A percentile compares a stretch with the other conserved stretches of the same genome.
Evolutionary conservation across 2,797 vertebrate species (phyloP).

Genomic region (Lacerta viridis): DNA sequence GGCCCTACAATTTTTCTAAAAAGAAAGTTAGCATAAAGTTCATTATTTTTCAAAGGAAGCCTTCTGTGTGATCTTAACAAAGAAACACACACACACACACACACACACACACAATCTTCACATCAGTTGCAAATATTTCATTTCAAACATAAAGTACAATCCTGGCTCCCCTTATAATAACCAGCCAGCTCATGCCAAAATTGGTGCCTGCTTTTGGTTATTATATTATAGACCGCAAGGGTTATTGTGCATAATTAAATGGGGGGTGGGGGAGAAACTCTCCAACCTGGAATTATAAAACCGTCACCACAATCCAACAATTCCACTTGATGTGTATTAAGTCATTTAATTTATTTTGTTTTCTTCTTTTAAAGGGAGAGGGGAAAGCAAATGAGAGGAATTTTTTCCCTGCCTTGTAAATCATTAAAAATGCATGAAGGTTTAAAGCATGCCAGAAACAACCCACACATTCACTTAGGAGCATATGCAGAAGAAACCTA

Average conservation of each 20-base stretch:
- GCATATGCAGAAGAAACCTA: conserved; percentile 75
- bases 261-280: conserved; percentile 79
- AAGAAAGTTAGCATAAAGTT: conserved; percentile 63
- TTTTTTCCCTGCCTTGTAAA: conserved; percentile 91
- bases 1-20: conserved; percentile 64
- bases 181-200: conserved; percentile 89
- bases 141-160: conserved; percentile 90
- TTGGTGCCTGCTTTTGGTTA: conserved; percentile 87
- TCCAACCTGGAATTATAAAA: conserved; percentile 94
- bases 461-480: conserved; percentile 84
- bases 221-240: conserved; percentile 93
- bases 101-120: conserved; percentile 51
- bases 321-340: conserved; percentile 93
- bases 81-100: conserved; percentile 56
- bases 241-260: conserved; percentile 94
- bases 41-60: conserved; percentile 60
- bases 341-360: conserved; percentile 81
- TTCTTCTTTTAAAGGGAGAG: conserved; percentile 49
- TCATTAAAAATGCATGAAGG: conserved; percentile 96
- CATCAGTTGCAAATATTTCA: conserved; percentile 88
- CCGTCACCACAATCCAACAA: conserved; percentile 89
- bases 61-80: conserved; percentile 73
- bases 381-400: conserved; percentile 76
- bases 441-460: conserved; percentile 87
- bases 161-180: conserved; percentile 90